Percentiles rank a stretch among this genome's conserved stretches.
Conservation (phyloP, 2,888 invertebrate genomes). For the Orchesella flavescens region DNA sequence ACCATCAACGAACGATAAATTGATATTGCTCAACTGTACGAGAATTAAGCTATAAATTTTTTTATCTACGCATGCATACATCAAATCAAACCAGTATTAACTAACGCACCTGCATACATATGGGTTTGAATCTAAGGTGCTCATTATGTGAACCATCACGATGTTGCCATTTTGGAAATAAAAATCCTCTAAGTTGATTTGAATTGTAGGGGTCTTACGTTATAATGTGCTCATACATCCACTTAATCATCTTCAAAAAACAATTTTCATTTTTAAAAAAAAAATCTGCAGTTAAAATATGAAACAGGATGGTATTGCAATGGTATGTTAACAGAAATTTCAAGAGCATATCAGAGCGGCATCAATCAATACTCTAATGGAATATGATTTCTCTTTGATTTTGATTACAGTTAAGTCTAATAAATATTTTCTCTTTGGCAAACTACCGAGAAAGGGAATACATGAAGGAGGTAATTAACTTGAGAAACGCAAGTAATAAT, state of each 20-base stretch:
- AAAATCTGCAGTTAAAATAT: too few relatives aligned
- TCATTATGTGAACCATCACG: constrained; percentile 50
- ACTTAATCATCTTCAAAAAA: not conserved
- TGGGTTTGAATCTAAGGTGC: constrained; percentile 43
- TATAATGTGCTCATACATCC: not conserved
- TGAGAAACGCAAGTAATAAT: too few relatives aligned
- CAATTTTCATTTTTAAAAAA: too few relatives aligned
- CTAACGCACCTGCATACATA: not conserved
- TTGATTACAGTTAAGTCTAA: too few relatives aligned
- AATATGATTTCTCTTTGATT: too few relatives aligned
- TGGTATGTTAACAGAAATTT: too few relatives aligned
- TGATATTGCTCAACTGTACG: constrained; percentile 48
- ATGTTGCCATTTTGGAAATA: constrained; percentile 28
- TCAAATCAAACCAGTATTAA: constrained; percentile 53
- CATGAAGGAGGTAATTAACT: too few relatives aligned
- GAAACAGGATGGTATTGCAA: too few relatives aligned
- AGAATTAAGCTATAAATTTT: constrained; percentile 60
- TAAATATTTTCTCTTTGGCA: too few relatives aligned
- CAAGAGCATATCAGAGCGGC: too few relatives aligned
- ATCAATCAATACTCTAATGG: too few relatives aligned
- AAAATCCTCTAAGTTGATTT: constrained; percentile 1
- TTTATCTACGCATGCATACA: constrained; percentile 36
- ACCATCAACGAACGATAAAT: constrained; percentile 57
- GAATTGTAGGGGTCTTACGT: not conserved
- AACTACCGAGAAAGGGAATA: too few relatives aligned